Evolutionary conservation across 2,797 vertebrate species (phyloP).

Genomic region (Anas bernieri): DNA sequence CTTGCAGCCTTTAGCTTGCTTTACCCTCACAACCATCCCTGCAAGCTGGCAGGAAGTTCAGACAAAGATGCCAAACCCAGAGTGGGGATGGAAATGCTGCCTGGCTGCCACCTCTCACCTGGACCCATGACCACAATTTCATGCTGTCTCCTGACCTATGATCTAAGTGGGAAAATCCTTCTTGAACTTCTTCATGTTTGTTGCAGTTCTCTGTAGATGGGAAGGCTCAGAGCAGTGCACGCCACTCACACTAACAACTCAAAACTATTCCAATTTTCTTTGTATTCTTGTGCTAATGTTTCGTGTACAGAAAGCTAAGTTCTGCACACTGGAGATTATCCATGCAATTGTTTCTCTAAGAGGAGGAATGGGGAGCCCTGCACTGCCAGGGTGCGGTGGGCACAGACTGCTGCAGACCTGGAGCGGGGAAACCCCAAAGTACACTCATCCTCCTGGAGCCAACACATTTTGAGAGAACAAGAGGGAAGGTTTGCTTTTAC

Average conservation of each 20-base stretch:
- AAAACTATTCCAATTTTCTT: accelerated
- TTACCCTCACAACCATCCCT: too few species aligned
- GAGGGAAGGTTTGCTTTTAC: background rate
- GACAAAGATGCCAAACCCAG: background rate
- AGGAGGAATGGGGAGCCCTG: background rate
- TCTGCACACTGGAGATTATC: background rate
- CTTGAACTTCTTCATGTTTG: accelerated
- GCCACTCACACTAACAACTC: background rate
- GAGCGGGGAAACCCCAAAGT: background rate
- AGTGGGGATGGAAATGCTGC: background rate
- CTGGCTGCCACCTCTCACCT: too few species aligned
- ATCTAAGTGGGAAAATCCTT: too few species aligned
- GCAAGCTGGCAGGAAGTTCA: accelerated
- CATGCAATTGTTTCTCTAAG: background rate
- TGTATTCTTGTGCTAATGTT: too few species aligned
- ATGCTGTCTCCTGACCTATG: background rate
- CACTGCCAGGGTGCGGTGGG: accelerated
- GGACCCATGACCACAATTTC: accelerated
- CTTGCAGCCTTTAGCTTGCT: background rate
- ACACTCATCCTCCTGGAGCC: background rate
- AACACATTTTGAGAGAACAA: too few species aligned
- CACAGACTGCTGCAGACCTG: background rate
- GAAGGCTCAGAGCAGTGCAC: background rate
- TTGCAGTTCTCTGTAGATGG: too few species aligned
- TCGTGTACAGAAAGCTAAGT: background rate